These are phyloP conservation scores for Copidosoma floridanum DNA, from an alignment of 1,140 invertebrate genomes.

Conservation along the genomic window DNA sequence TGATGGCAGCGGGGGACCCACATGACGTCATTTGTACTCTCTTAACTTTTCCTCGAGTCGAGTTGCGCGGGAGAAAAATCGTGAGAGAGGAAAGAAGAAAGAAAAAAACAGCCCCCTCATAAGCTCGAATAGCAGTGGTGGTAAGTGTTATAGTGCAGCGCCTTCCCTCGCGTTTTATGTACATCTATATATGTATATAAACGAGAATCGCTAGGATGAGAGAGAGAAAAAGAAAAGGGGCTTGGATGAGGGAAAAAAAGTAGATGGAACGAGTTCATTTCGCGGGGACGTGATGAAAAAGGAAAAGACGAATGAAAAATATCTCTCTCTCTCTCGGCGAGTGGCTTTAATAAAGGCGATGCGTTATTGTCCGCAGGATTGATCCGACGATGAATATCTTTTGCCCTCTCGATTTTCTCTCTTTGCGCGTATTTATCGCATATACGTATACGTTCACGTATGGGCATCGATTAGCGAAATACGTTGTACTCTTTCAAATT, in stretches of 20 bases:
- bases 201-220: no score
- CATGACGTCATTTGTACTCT: slow-evolving; percentile 24
- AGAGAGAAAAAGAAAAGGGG: no score
- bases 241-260: not conserved
- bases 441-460: no score
- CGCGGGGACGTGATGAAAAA: not conserved
- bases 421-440: no score
- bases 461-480: no score
- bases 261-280: slow-evolving; percentile 4
- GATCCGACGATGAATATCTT: slow-evolving; percentile 19
- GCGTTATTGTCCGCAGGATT: slow-evolving; percentile 17
- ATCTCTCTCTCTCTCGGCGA: slow-evolving; percentile 20
- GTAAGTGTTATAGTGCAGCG: not conserved
- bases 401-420: no score
- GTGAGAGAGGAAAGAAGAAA: no score
- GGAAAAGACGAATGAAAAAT: slow-evolving; percentile 20
- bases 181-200: no score
- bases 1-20: not conserved
- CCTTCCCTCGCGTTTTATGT: no score
- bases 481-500: no score
- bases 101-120: no score
- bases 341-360: slow-evolving; percentile 20
- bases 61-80: not conserved
- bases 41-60: slow-evolving; percentile 3
- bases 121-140: no score